Evolutionary conservation across 2,797 vertebrate genomes (phyloP).

Genomic region (Pseudomugil gertrudae): DNA sequence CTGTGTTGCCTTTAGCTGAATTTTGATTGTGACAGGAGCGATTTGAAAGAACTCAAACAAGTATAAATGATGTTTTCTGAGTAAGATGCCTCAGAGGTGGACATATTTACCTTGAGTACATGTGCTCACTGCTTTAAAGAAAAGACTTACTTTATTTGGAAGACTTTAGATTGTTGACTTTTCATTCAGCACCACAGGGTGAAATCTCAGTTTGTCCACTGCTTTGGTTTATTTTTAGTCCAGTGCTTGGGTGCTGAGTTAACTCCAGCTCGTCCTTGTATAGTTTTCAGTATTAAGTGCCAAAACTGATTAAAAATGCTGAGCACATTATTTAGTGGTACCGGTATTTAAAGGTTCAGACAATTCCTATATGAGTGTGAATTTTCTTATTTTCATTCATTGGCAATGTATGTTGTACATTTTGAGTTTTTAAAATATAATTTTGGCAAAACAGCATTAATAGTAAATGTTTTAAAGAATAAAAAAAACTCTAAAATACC

Average conservation of each 20-base stretch:
- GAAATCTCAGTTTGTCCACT: not conserved
- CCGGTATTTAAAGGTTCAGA: not conserved
- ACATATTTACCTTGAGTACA: not conserved
- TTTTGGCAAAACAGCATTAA: not conserved
- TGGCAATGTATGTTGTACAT: not conserved
- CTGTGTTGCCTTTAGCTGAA: constrained; percentile 6
- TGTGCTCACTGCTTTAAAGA: not conserved
- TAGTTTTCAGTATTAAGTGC: not conserved
- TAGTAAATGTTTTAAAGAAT: not conserved
- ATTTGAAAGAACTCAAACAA: constrained; percentile 6
- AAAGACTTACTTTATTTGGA: not conserved
- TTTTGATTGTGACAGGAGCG: constrained; percentile 17
- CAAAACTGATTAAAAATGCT: not conserved
- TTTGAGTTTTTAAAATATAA: not conserved
- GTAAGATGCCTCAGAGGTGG: constrained; percentile 8
- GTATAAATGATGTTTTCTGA: constrained; percentile 4
- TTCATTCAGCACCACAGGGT: not conserved
- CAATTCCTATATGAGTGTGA: not conserved
- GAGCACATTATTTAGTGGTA: not conserved
- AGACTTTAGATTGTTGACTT: not conserved
- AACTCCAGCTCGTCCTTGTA: not conserved
- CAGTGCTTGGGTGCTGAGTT: not conserved
- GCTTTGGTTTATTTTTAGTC: constrained; percentile 1
- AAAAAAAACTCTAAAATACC: not conserved
- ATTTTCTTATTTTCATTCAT: not conserved